Evolutionary conservation across 2,888 invertebrate genomes (phyloP).

Genomic region (Caenorhabditis panamensis): DNA sequence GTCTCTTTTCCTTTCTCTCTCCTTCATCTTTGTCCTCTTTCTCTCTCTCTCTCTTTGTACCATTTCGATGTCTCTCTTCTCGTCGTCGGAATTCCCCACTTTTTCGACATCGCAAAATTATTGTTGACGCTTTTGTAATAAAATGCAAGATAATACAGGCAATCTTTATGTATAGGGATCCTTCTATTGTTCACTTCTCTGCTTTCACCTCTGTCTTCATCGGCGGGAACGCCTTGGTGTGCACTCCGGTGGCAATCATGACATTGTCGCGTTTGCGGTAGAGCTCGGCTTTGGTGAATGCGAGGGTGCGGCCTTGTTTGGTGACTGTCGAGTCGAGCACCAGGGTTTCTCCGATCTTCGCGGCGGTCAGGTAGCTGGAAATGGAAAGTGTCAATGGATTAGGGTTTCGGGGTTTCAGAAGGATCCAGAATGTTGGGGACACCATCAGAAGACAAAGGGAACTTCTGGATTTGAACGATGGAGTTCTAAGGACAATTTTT

Average conservation of each 20-base stretch:
- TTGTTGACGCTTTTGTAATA: too few species aligned
- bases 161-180: too few species aligned
- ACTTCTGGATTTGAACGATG: too few species aligned
- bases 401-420: too few species aligned
- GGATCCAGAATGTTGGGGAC: too few species aligned
- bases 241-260: constrained; percentile 89
- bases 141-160: too few species aligned
- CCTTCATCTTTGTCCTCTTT: constrained; percentile 20
- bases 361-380: constrained; percentile 88
- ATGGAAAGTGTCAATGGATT: constrained; percentile 6
- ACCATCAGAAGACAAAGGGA: too few species aligned
- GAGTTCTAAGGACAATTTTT: too few species aligned
- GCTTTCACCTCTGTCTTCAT: constrained; percentile 29
- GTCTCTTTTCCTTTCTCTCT: constrained; percentile 16
- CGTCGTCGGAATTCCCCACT: neutral
- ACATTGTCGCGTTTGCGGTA: constrained; percentile 87
- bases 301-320: constrained; percentile 85
- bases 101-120: neutral
- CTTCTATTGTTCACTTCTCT: neutral
- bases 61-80: neutral
- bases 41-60: neutral
- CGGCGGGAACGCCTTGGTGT: constrained; percentile 86
- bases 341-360: constrained; percentile 88
- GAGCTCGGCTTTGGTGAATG: constrained; percentile 85
- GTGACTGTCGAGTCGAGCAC: constrained; percentile 88